These are phyloP conservation scores for Aurelia aurita complex sp. Pacific DNA, from an alignment of 30 jellyfish, hydroid and myxozoan genomes.

Conservation along the genomic window DNA sequence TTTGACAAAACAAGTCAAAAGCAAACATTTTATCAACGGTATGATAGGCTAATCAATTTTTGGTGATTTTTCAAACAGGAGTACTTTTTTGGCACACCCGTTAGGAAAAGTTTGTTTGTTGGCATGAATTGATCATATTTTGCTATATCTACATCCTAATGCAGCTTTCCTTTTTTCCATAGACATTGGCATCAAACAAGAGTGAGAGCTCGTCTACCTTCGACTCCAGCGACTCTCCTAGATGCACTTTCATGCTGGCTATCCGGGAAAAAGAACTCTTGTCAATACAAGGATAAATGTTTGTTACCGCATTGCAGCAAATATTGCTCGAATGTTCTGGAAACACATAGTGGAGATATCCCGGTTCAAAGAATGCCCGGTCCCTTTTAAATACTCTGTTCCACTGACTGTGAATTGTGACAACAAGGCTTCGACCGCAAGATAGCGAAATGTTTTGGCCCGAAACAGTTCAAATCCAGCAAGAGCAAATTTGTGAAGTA, in stretches of 20 bases:
- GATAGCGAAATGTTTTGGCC: too few species aligned
- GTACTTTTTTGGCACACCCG: too few species aligned
- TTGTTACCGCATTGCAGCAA: slow-evolving; percentile 58
- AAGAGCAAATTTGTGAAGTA: too few species aligned
- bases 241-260: slow-evolving; percentile 71
- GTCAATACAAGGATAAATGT: slow-evolving; percentile 47
- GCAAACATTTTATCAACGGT: too few species aligned
- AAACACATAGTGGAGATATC: slow-evolving; percentile 45
- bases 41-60: too few species aligned
- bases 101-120: too few species aligned
- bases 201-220: not conserved
- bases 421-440: too few species aligned
- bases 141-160: not conserved
- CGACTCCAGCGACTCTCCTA: slow-evolving; percentile 11
- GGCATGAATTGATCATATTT: not conserved
- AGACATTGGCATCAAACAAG: slow-evolving; percentile 67
- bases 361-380: slow-evolving; percentile 26
- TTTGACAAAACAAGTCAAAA: too few species aligned
- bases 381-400: not conserved
- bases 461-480: too few species aligned
- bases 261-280: not conserved
- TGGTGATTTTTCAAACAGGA: too few species aligned
- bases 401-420: too few species aligned
- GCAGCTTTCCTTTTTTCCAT: not conserved
- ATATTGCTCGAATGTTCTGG: slow-evolving; percentile 37